Evolutionary conservation across 2,113 vertebrate genomes (phyloP), one percentile per base, ranked within the genome.

Genomic region (Pycnonotus jocosus): DNA sequence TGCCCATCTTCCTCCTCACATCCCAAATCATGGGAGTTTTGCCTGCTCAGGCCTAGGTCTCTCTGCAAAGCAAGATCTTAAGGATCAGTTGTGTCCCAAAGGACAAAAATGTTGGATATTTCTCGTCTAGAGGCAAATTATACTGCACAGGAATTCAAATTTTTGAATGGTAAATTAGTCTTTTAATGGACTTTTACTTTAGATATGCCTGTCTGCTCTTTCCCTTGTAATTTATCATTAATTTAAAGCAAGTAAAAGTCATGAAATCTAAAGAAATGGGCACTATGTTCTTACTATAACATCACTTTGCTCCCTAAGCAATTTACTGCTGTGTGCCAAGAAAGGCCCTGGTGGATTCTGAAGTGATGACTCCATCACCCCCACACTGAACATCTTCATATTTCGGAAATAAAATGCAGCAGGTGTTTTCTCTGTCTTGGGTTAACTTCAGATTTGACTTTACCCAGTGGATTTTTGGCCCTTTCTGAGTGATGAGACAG

Each of bases 391-490:
- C 64, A 53, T 76, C 70, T 91, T 92, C 10, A 13, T 93, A 73
- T 82, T 93, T 94, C 5, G 2, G 62, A 82, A 86, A 70, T 80
- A 66, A 90, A 85, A 80, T 31, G 31, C 11, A 80, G 54, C 54
- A 86, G 30, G 4, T 87, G 57, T 77, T 86, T 61, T 73, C 80
- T 90, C 83, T 93, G 37, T 70, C 40, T 78, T 51, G 18, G 35
- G 37, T 87, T 86, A 58, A 77, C 62, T 95, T 76, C 54, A 73
- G 57, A 23, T 89, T 94, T 94, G 54, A 57, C 87, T 96, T 92
- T 23, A 60, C 58, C 64, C 62, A 19, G 54, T 66, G 85, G 51
- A 61, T 11, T 88, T 93, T 95, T 89, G 79, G 66, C 37, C 45
- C 50, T 88, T 69, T 86, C 38, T 77, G 54, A 50, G 9, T 73